Evolutionary conservation across 2,113 vertebrate genomes (phyloP), one percentile per base, ranked within the genome.

Genomic region (Tautogolabrus adspersus): DNA sequence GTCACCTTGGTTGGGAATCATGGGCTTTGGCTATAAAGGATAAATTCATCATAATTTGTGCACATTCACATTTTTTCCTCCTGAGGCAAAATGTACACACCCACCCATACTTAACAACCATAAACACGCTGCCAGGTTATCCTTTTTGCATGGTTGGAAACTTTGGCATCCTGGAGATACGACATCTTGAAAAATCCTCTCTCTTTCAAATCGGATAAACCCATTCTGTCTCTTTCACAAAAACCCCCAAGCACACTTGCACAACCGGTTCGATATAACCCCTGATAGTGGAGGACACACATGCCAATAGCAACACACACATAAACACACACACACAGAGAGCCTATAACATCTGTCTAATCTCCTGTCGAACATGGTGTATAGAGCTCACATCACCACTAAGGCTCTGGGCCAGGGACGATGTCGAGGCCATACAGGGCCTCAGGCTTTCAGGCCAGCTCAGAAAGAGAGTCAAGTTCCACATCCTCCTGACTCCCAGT

Each of bases 311-410:
- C 75, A 26, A 26, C 73, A 60, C 8, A 44, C 61, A 30, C 5
- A 77, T 71, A 63, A 18, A 60, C 55, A 75, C 15, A 40, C 46
- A 47, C 49, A 42, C 66, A 65, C 83, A 67, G 59, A 85, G 52
- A 72, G 72, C 55, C 76, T 66, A 30, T 51, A 81, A 83, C 82
- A 88, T 88, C 88, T 85, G 81, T 88, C 81, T 88, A 90, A 91
- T 91, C 88, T 86, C 82, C 61, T 83, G 81, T 91, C 61, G 22
- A 79, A 85, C 86, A 87, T 9, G 72, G 80, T 13, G 84, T 77
- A 64, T n/a, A 3, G 68, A 44, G 34, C 76, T 81, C 77, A 54
- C 54, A 61, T 34, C 38, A 19, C 21, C 68, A 72, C 57, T 65
- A 49, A 74, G 52, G 82, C 81, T 75, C n/a, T 22, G 72, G 71